Base-by-base conservation (phyloP, 2,113 vertebrate species). In the Artemisiospiza belli region DNA sequence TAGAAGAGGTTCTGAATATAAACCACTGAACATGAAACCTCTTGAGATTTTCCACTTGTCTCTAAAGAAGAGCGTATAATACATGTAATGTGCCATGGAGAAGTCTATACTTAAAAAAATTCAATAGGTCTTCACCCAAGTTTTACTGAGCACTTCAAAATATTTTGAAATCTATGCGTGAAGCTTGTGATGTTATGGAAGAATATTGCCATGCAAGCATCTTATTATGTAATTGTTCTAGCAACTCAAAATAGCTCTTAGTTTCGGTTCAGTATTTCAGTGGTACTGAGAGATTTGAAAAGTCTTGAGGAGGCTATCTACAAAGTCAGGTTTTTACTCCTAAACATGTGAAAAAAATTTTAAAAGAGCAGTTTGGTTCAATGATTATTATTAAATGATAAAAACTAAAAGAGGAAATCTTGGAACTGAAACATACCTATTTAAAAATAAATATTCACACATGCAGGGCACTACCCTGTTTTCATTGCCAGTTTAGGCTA, bases 401-500 rank as follows among this genome's bases (percentile, higher is more conserved):
- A 37, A 59, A 63, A 83, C 43, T 62, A 30, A 83, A 86, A 61
- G 61, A 83, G 51, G 78, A 83, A 92, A 76, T 70, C 52, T 80
- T 85, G 68, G 63, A 95, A 91, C 24, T 28, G 35, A 41, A 89
- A 70, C 1, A 2, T 83, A 74, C 79, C 61, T 90, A 72, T 88
- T 92, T 92, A 89, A 90, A 87, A 95, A 83, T 68, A 95, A 82
- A 30, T 43, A 47, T 68, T 95, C 64, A 74, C 61, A 72, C 41
- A 17, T 82, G 28, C 31, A 72, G 68, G 47, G 47, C 25, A 95
- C 72, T 90, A 52, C 23, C 8, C 35, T 86, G 47, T 35, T 89
- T 93, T 87, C 90, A 30, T 72, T 94, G 80, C 88, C 78, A 87
- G 74, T 93, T 93, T 78, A 83, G 79, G 73, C 76, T 96, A 67